Evolutionary conservation across 2,113 vertebrate genomes (phyloP), one percentile per base, ranked within the genome.

Genomic region (Chionodraco myersi): DNA sequence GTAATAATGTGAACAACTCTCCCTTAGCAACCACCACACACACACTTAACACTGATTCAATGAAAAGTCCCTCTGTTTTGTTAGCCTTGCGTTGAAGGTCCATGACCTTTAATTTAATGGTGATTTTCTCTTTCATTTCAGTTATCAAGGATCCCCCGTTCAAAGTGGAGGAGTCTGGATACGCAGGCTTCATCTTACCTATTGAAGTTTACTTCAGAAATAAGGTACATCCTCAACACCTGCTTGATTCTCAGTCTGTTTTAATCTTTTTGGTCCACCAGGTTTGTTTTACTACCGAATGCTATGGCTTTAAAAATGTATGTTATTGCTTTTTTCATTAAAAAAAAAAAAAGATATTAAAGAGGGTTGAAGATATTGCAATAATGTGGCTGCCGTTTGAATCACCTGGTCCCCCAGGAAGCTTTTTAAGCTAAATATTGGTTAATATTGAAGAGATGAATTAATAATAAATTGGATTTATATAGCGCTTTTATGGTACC

Each of bases 141-240:
- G 98, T 98, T 85, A 97, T 96, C 94, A 99, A 99, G 92, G 98
- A 99, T 91, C 98, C 98, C 56, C 98, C 97, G 0, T 99, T 99
- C 93, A 99, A 99, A 93, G 97, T 99, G 92, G 98, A 99, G 86
- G 98, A 99, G 93, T 98, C 96, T 68, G 98, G 98, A 72, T 99
- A 99, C 0, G 98, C 98, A 23, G 98, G 98, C 77, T 99, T 99
- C 94, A 98, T 99, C 88, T 95, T 99, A 95, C 98, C 97, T 9
- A 99, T 99, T 75, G 98, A 99, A 94, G 98, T 99, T 83, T 95
- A 99, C 95, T 99, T 99, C 95, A 99, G 95, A 93, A 99, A 98
- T 86, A 99, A 99, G 97, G 98, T 98, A 88, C 36, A 47, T 72
- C 36, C 36, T 80, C 12, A 52, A 30, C 52, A 44, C 0, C 4